These are phyloP conservation scores for Empidonax alnorum DNA, from an alignment of 2,113 vertebrate genomes.

Conservation along the genomic window DNA sequence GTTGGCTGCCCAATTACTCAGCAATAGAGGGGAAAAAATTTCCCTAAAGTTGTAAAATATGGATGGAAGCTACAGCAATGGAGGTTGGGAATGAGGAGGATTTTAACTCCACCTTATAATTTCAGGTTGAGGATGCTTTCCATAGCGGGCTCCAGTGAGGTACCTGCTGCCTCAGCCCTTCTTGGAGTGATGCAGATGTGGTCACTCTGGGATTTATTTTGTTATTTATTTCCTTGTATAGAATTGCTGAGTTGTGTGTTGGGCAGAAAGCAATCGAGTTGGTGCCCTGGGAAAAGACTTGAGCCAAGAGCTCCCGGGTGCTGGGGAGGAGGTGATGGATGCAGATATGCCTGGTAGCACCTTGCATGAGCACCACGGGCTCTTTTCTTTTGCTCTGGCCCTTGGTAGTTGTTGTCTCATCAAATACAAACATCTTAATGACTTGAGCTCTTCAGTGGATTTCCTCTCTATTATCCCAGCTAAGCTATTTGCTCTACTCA, in stretches of 20 bases:
- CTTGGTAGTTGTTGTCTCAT: not conserved
- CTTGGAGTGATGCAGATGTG: not conserved
- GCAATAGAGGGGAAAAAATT: not conserved
- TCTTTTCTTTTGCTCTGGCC: not conserved
- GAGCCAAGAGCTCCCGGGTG: accelerated
- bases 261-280: not conserved
- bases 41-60: not conserved
- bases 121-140: not conserved
- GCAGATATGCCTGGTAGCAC: not conserved
- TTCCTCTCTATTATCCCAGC: conserved; percentile 49
- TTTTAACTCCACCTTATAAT: not conserved
- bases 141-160: not conserved
- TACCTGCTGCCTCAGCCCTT: not conserved
- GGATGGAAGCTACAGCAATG: not conserved
- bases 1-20: not conserved
- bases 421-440: conserved; percentile 54
- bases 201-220: not conserved
- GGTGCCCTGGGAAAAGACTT: not conserved
- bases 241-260: not conserved
- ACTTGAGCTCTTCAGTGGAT: conserved; percentile 49
- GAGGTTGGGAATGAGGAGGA: not conserved
- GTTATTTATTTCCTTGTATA: not conserved
- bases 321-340: not conserved
- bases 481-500: conserved; percentile 52
- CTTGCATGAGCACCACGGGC: not conserved